Evolutionary conservation across 53 echinoderm and acorn worm species (phyloP), one percentile per base, ranked within the genome.

Genomic region (Echinometra lucunter): DNA sequence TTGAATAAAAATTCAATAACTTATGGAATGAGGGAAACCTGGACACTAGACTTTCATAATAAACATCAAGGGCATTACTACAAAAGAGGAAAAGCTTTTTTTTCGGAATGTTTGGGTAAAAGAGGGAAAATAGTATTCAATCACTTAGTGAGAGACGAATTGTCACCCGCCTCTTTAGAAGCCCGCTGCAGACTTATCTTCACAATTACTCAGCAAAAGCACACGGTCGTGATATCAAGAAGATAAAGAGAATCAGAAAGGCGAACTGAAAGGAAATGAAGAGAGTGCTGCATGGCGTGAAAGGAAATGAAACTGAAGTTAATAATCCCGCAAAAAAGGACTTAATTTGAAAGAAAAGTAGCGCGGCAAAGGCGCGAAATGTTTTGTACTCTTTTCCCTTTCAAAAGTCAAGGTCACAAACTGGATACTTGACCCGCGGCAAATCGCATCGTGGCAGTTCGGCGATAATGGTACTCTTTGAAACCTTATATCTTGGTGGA

Each of bases 201-300:
- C 3, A 49, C 85, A 85, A 85, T 85, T 85, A 85, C 85, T 85
- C 85, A 85, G 85, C 49, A 78, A 11, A 15, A 49, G 85, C 25
- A 45, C 85, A 85, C 49, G 10, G n/a, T 4, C 49, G 85, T 30
- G 85, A 85, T 85, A 85, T 85, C 7, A 85, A 35, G 49, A 9
- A 85, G 85, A 85, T 85, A 85, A 85, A 49, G 11, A 49, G 85
- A 45, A 53, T n/a, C n/a, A 27, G 28, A 85, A 85, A 85, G 49
- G 47, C 85, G 85, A 85, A 85, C 85, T 27, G 49, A 27, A 49
- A 85, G 85, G 85, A 85, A 85, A 85, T 85, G 85, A 85, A 85
- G 49, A 85, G 49, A 85, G 85, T 85, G 85, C n/a, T 49, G 49
- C 9, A 28, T 49, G 85, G 85, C 42, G 85, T 3, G 49, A 85